Evolutionary conservation across 2,888 invertebrate genomes (phyloP).

Genomic region (Phymatocera aterrima): DNA sequence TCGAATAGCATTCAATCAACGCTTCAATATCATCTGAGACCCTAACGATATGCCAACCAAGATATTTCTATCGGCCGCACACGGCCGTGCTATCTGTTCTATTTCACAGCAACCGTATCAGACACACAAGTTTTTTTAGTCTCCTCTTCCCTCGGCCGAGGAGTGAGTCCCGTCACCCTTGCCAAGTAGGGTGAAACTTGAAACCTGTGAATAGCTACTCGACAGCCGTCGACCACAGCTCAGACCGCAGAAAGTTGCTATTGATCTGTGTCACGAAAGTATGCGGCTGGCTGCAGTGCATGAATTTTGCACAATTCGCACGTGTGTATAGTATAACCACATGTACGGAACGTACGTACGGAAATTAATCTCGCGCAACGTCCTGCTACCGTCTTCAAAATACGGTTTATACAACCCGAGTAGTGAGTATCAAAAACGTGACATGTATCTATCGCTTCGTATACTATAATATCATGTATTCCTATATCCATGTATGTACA

Average conservation of each 20-base stretch:
- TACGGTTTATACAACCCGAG: constrained; percentile 1
- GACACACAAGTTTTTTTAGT: background rate
- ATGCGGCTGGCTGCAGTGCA: background rate
- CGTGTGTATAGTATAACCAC: background rate
- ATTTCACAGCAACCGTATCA: constrained; percentile 9
- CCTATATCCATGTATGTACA: background rate
- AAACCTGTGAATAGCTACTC: constrained; percentile 41
- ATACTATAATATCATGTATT: too few species aligned
- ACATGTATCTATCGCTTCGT: background rate
- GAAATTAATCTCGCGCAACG: background rate
- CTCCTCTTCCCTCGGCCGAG: background rate
- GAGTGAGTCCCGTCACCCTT: constrained; percentile 32
- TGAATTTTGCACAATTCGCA: background rate
- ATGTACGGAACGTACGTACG: background rate
- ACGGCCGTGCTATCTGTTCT: background rate
- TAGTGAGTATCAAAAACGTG: background rate
- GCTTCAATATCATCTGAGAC: background rate
- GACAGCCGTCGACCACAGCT: constrained; percentile 41
- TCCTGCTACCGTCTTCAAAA: background rate
- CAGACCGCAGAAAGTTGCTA: constrained; percentile 43
- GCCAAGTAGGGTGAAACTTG: constrained; percentile 40
- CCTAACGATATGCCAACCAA: background rate
- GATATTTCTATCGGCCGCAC: background rate
- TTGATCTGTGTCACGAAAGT: constrained; percentile 40
- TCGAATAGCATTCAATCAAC: background rate